These are phyloP conservation scores for Gallinago media DNA, from an alignment of 2,113 vertebrate species.

Conservation along the genomic window DNA sequence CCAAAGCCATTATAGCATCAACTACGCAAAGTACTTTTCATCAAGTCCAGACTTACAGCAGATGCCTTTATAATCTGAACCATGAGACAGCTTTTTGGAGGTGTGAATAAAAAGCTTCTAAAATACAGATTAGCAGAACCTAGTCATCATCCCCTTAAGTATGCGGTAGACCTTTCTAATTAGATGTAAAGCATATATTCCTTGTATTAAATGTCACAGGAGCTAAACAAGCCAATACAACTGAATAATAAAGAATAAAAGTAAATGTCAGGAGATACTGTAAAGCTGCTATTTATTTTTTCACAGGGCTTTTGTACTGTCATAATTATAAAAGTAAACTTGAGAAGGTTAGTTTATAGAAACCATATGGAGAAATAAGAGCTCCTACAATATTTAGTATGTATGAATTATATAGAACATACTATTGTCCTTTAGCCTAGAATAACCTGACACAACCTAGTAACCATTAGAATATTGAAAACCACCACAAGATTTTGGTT, in stretches of 20 bases:
- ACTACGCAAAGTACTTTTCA: conserved; percentile 3
- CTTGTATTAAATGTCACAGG: conserved; percentile 67
- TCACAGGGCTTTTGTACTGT: conserved; percentile 27
- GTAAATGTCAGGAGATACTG: conserved; percentile 52
- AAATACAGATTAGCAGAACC: conserved; percentile 40
- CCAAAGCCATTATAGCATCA: conserved; percentile 30
- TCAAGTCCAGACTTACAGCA: conserved; percentile 26
- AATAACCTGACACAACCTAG: not conserved
- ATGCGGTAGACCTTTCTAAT: conserved; percentile 51
- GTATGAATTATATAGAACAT: not conserved
- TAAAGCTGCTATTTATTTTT: conserved; percentile 58
- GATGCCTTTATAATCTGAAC: conserved; percentile 41
- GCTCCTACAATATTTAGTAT: not conserved
- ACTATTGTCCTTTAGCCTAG: not conserved
- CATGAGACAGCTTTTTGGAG: conserved; percentile 32
- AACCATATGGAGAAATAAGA: conserved; percentile 17
- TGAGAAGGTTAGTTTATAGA: conserved; percentile 32
- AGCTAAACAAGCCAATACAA: conserved; percentile 68
- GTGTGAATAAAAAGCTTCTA: conserved; percentile 52
- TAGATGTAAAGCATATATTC: conserved; percentile 33
- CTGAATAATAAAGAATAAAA: conserved; percentile 68
- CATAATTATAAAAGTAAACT: conserved; percentile 59
- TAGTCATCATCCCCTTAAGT: conserved; percentile 56
- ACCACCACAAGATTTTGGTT: not conserved
- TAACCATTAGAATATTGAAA: not conserved